Base-by-base conservation (phyloP, 2,797 vertebrate genomes). In the Meriones psammophilus region DNA sequence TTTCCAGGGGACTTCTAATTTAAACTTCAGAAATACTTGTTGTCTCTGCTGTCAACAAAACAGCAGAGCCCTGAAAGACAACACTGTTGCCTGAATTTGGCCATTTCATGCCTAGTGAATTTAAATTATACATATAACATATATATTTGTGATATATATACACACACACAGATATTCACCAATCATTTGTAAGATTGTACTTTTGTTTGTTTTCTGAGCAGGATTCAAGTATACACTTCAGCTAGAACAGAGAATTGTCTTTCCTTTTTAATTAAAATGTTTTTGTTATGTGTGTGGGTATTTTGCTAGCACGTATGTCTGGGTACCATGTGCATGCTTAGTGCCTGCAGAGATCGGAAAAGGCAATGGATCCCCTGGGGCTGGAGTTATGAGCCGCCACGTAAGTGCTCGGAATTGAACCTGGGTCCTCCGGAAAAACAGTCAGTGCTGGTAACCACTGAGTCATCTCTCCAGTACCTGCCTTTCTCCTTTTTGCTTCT, bases 1-100 rank as follows among this genome's bases (percentile, higher is more conserved):
- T 94, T 86, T 15, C 62, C 93, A 69, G 80, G 50, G 77, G n/a
- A 9, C 33, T 66, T 86, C 50, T 80, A 68, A 58, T 79, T 86
- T 71, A 78, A 73, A 46, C 7, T 50, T 69, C 78, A 56, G 6
- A 56, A n/a, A 36, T 64, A 33, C 80, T 88, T 10, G 10, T 36
- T 17, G 86, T 36, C 56, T 93, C 26, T 90, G 36, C 30, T 77
- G 17, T 64, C 77, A 74, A 2, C 79, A 76, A 76, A 88, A 8
- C 56, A 58, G 33, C 10, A 89, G 60, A 54, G 64, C 5, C n/a
- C 64, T 71, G 62, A 77, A 85, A 89, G 50, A 71, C 56, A 46
- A 69, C 20, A 8, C 39, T 46, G 6, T 13, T 54, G 1, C 84
- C 89, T 91, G 85, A 81, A n/a, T 12, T 89, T 85, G 36, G 1